phyloP scores from a whole-genome alignment of 1,140 invertebrate genomes.

The Calliopsis andreniformis region DNA sequence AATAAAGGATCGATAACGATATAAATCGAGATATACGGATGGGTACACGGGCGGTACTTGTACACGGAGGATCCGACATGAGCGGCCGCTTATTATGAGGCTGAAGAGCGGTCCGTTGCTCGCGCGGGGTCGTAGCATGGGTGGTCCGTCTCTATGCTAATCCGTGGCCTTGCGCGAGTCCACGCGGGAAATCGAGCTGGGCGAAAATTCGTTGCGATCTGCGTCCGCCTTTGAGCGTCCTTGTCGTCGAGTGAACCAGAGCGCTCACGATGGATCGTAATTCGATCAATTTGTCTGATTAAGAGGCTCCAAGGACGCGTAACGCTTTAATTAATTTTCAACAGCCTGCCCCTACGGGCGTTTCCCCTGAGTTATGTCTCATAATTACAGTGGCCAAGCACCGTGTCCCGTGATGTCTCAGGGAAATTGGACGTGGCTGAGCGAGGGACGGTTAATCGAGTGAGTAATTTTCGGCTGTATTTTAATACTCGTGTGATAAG shows the following conservation, averaged over 20 bases:
- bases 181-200: conserved; percentile 43
- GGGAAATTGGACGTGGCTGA: background rate
- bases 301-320: conserved; percentile 4
- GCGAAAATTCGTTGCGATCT: conserved; percentile 15
- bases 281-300: conserved; percentile 21
- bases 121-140: conserved; percentile 77
- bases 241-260: background rate
- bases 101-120: conserved; percentile 68
- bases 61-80: conserved; percentile 76
- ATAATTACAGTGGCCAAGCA: conserved; percentile 17
- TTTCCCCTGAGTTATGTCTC: conserved; percentile 8
- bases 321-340: conserved; percentile 41
- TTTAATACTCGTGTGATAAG: background rate
- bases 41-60: conserved; percentile 78
- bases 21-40: conserved; percentile 81
- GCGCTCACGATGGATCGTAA: background rate
- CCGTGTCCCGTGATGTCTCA: background rate
- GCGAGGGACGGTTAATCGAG: background rate
- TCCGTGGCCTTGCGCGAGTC: conserved; percentile 47
- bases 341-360: background rate
- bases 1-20: conserved; percentile 80
- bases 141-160: conserved; percentile 75
- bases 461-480: background rate
- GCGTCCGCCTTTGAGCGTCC: background rate
- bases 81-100: conserved; percentile 77